Percentiles rank a stretch among this genome's conserved stretches.
phyloP scores from a whole-genome alignment of 2,797 vertebrate species.

The Xiphophorus birchmanni region DNA sequence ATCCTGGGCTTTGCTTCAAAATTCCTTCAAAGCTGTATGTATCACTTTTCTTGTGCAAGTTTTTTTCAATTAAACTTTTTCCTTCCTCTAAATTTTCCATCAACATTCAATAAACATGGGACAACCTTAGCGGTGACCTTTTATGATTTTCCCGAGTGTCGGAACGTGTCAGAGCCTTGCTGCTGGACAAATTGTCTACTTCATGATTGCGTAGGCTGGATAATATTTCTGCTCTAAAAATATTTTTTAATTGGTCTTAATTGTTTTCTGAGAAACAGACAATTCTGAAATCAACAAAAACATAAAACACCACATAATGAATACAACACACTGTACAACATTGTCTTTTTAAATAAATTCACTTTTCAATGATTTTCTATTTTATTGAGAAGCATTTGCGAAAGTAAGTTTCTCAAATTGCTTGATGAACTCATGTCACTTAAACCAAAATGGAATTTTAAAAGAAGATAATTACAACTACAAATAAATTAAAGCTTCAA shows the following conservation, averaged over 20 bases:
- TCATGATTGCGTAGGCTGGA: neutral
- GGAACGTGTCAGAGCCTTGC: neutral
- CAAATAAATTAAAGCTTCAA: constrained; percentile 17
- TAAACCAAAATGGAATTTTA: neutral
- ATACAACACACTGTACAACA: neutral
- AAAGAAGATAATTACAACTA: constrained; percentile 21
- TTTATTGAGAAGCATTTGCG: neutral
- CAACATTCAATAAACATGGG: neutral
- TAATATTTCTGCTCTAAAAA: neutral
- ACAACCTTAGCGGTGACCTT: neutral
- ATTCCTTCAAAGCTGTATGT: neutral
- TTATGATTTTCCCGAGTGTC: neutral
- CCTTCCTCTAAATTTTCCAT: neutral
- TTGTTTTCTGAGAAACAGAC: neutral
- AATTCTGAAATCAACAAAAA: neutral
- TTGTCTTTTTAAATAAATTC: neutral
- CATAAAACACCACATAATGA: constrained; percentile 10
- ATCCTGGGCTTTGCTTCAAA: neutral
- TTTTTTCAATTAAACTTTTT: neutral
- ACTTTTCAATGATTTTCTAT: neutral
- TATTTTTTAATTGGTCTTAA: neutral
- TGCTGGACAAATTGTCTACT: neutral
- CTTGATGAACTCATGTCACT: constrained; percentile 15
- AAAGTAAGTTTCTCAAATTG: constrained; percentile 20
- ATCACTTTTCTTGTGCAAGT: neutral